Conservation (phyloP, 2,113 vertebrate genomes). For the Verasper variegatus region DNA sequence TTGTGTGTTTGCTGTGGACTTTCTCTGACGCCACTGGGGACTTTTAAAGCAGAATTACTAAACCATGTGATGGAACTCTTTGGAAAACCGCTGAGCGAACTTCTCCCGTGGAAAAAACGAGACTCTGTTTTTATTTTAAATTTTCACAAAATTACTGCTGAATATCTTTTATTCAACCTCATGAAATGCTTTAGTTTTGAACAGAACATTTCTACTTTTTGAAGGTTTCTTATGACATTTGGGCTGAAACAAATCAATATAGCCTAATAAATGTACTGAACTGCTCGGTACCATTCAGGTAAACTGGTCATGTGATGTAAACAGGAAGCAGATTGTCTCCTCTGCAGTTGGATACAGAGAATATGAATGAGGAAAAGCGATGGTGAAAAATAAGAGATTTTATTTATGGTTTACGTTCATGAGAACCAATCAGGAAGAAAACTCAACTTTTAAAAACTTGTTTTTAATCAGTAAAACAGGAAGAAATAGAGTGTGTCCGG, state of each 20-base stretch:
- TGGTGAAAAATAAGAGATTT: too few species aligned
- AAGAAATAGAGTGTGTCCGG: neutral
- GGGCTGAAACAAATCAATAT: too few species aligned
- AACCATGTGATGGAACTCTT: neutral
- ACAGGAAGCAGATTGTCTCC: too few species aligned
- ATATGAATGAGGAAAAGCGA: too few species aligned
- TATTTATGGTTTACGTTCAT: too few species aligned
- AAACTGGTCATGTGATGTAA: too few species aligned
- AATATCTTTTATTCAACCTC: neutral
- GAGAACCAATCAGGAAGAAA: too few species aligned
- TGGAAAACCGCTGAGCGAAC: neutral
- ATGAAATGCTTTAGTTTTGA: neutral
- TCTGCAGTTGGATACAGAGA: too few species aligned
- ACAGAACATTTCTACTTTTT: neutral
- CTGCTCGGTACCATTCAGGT: too few species aligned
- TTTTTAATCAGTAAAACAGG: neutral
- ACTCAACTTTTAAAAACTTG: neutral
- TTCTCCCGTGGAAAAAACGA: neutral
- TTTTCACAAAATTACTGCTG: neutral
- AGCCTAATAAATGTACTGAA: too few species aligned
- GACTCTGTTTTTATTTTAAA: neutral
- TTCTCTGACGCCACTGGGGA: neutral
- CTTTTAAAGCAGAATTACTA: constrained; percentile 8
- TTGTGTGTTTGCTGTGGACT: neutral
- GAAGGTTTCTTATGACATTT: too few species aligned